phyloP scores from a whole-genome alignment of 2,113 vertebrate species.

The Hemiprocne comata region DNA sequence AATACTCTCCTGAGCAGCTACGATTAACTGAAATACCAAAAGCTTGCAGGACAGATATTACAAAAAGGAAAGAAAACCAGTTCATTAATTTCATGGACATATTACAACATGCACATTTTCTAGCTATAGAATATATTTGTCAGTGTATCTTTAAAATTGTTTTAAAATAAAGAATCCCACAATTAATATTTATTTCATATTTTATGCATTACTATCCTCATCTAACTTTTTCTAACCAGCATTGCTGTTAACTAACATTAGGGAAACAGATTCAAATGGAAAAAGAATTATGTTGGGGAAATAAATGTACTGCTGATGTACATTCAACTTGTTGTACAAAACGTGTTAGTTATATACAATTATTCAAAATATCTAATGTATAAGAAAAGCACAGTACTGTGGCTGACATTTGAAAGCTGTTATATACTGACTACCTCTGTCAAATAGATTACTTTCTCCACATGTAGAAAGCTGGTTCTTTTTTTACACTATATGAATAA shows the following conservation, averaged over 20 bases:
- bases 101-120: not conserved
- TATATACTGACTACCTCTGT: not conserved
- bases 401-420: not conserved
- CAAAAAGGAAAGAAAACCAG: not conserved
- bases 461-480: not conserved
- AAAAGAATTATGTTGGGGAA: conserved; percentile 6
- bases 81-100: not conserved
- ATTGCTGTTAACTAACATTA: conserved; percentile 8
- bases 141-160: not conserved
- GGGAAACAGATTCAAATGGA: conserved; percentile 5
- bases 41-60: not conserved
- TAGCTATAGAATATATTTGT: not conserved
- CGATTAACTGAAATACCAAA: not conserved
- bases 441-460: not conserved
- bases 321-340: conserved; percentile 13
- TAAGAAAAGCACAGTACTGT: not conserved
- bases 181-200: conserved; percentile 33
- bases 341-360: conserved; percentile 5
- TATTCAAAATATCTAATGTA: not conserved
- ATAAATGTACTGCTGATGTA: conserved; percentile 29
- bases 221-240: conserved; percentile 13
- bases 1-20: not conserved
- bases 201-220: not conserved
- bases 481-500: conserved; percentile 19
- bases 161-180: conserved; percentile 22